phyloP scores from a whole-genome alignment of 2,888 invertebrate species.

The Schizaphis graminum region DNA sequence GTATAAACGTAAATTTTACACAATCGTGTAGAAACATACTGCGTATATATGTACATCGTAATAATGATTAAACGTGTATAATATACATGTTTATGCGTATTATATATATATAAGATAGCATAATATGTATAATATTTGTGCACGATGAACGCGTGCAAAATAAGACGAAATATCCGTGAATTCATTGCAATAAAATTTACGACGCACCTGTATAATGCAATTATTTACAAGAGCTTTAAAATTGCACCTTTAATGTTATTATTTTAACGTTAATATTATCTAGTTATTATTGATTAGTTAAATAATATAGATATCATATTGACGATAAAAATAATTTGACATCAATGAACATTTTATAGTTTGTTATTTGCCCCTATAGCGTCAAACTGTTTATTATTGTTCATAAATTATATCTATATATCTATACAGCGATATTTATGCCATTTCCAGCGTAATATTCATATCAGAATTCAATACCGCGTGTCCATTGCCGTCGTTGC shows the following conservation, averaged over 20 bases:
- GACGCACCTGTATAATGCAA: background rate
- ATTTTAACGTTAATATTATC: background rate
- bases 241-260: background rate
- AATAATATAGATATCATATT: background rate
- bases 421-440: background rate
- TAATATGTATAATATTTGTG: background rate
- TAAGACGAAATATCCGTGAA: background rate
- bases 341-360: background rate
- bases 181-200: background rate
- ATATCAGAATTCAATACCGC: background rate
- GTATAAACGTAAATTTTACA: background rate
- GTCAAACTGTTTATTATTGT: conserved; percentile 1
- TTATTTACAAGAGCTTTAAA: background rate
- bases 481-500: background rate
- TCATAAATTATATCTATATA: background rate
- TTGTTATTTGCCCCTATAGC: too few relatives aligned
- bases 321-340: background rate
- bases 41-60: background rate
- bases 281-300: too few relatives aligned
- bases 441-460: background rate
- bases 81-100: background rate
- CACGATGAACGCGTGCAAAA: background rate
- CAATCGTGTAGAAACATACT: background rate
- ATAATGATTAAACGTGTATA: background rate
- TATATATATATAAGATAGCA: too few relatives aligned